Base-by-base conservation (phyloP, 2,797 vertebrate species). In the Cossypha niveicapilla region DNA sequence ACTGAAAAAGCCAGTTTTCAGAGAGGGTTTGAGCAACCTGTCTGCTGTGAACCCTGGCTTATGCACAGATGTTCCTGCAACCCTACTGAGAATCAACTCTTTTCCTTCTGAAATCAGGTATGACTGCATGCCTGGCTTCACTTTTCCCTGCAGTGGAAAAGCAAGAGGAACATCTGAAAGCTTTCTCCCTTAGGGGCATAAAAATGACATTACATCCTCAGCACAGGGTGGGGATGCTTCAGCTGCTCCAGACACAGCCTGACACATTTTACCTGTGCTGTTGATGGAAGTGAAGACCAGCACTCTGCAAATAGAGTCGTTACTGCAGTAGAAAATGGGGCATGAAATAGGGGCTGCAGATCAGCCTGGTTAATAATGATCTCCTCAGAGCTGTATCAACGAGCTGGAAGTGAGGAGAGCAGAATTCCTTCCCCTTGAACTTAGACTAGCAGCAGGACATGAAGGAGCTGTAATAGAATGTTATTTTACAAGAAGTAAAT, bases 401-500 rank as follows among this genome's bases (percentile, higher is more conserved):
- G 11, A 97, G 88, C 80, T 93, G 82, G 91, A 96, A 96, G 94
- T 0, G 10, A 90, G 74, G 86, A 96, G 75, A 95, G 86, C 86
- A 81, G 92, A 91, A 92, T 97, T 94, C 96, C 91, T 96, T 94
- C 87, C 78, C 93, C 96, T 97, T 97, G 94, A 97, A 97, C 93
- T 94, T 58, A 34, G 93, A 93, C 86, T 95, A 97, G 92, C 97
- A 97, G 96, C 96, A 94, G 95, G 96, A 97, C 83, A 96, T 95
- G 96, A 97, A 96, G 94, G 92, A 96, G 87, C 90, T 90, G 96
- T 97, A 97, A 98, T 97, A 96, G 96, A 97, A 96, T 97, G 97
- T 95, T 97, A 97, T 97, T 97, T 97, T 97, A 97, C 96, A 91
- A 97, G 97, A 96, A 97, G 97, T 98, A 97, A 97, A 97, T 97